phyloP scores from a whole-genome alignment of 2,797 vertebrate species.

The Pseudotriccus pelzelni region DNA sequence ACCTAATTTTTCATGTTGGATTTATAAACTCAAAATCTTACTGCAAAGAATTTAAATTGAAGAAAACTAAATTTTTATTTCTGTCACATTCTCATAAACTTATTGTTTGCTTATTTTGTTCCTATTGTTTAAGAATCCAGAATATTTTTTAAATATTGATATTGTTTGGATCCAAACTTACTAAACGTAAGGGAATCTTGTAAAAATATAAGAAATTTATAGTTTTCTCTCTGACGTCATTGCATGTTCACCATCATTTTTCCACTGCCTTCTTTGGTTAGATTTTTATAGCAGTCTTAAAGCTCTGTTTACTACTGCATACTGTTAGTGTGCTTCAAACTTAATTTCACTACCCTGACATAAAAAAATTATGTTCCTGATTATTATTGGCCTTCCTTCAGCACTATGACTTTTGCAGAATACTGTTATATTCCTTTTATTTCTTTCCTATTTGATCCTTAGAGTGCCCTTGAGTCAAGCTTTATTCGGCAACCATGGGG shows the following conservation, averaged over 20 bases:
- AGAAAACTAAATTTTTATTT: not conserved
- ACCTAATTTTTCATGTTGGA: conserved; percentile 19
- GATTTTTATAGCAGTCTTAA: not conserved
- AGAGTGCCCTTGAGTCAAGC: conserved; percentile 39
- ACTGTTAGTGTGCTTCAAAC: not conserved
- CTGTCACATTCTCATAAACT: not conserved
- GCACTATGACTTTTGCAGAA: not conserved
- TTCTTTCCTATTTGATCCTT: conserved; percentile 40
- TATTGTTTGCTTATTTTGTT: not conserved
- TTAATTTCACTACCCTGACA: not conserved
- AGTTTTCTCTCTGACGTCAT: not conserved
- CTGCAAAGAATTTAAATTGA: not conserved
- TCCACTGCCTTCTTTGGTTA: not conserved
- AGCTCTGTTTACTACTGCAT: not conserved
- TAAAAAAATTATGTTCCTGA: not conserved
- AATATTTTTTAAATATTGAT: not conserved
- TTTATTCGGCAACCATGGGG: conserved; percentile 21
- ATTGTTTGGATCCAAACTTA: not conserved
- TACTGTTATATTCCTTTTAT: not conserved
- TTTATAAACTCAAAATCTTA: conserved; percentile 1
- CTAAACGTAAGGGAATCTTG: not conserved
- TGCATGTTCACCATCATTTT: not conserved
- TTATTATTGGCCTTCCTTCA: not conserved
- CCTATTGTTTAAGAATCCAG: not conserved
- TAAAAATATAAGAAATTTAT: not conserved